phyloP scores from a whole-genome alignment of 2,888 invertebrate genomes.

The Nephrocerus scutellatus region DNA sequence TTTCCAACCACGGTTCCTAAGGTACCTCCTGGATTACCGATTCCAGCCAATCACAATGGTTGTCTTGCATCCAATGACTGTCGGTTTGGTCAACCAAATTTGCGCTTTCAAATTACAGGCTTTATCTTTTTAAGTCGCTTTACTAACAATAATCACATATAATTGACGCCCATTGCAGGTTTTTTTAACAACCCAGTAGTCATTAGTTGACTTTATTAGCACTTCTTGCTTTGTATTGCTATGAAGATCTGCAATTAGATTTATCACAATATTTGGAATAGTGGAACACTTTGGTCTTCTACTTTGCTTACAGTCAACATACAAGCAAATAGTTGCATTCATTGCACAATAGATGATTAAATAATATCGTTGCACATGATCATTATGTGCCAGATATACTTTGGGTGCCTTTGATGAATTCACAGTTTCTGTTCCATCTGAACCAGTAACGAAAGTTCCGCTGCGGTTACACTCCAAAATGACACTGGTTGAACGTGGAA shows the following conservation, averaged over 20 bases:
- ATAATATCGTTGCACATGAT: conserved; percentile 49
- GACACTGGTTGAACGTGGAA: conserved; percentile 49
- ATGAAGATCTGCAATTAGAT: conserved; percentile 76
- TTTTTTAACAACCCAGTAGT: conserved; percentile 93
- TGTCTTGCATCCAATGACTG: too few relatives aligned
- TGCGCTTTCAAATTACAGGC: conserved; percentile 89
- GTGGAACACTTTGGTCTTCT: conserved; percentile 55
- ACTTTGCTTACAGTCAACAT: conserved; percentile 63
- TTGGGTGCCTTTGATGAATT: conserved; percentile 38
- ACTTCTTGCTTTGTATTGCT: conserved; percentile 54
- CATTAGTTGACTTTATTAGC: conserved; percentile 78
- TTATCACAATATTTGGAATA: conserved; percentile 66
- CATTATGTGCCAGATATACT: conserved; percentile 29
- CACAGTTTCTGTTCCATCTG: conserved; percentile 50
- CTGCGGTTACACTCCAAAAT: conserved; percentile 44
- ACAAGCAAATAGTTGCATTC: conserved; percentile 79
- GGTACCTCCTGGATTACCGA: too few relatives aligned
- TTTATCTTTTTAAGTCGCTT: conserved; percentile 80
- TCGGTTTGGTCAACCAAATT: conserved; percentile 76
- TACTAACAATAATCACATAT: conserved; percentile 83
- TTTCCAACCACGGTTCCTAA: conserved; percentile 90
- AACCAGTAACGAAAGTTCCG: conserved; percentile 64
- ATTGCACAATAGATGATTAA: conserved; percentile 78
- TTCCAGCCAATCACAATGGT: too few relatives aligned
- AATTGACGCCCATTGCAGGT: conserved; percentile 86